phyloP scores from a whole-genome alignment of 2,888 invertebrate genomes.

The Thecocarcelia acutangulata region DNA sequence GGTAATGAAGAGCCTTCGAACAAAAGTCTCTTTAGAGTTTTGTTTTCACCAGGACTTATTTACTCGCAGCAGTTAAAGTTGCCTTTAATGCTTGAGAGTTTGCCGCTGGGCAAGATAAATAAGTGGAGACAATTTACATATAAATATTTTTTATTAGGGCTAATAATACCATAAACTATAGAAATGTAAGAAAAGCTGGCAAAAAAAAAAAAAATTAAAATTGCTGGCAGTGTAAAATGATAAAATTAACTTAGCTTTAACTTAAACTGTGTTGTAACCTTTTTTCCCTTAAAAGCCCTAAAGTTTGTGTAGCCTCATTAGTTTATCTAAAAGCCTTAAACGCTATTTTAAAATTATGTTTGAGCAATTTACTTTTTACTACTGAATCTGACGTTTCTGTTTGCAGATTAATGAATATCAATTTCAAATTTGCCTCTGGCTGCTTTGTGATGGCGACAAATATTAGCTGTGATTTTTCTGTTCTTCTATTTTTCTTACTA shows the following conservation, averaged over 20 bases:
- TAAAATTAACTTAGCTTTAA: constrained; percentile 46
- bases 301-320: constrained; percentile 11
- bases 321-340: constrained; percentile 36
- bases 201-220: constrained; percentile 9
- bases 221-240: constrained; percentile 29
- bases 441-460: constrained; percentile 35
- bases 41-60: constrained; percentile 37
- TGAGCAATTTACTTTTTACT: not conserved
- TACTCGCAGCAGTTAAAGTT: constrained; percentile 25
- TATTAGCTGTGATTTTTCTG: not conserved
- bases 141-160: constrained; percentile 53
- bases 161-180: constrained; percentile 54
- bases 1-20: constrained; percentile 29
- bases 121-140: constrained; percentile 65
- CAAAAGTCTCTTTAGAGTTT: not conserved
- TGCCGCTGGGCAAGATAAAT: constrained; percentile 53
- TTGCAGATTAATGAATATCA: constrained; percentile 22
- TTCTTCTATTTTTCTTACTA: not conserved
- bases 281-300: not conserved
- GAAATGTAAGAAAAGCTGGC: not conserved
- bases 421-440: constrained; percentile 16
- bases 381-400: not conserved
- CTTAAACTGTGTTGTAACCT: not conserved
- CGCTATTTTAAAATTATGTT: not conserved
- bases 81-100: constrained; percentile 6